These are phyloP conservation scores for Mechanitis mazaeus DNA, from an alignment of 2,888 invertebrate genomes.

Conservation along the genomic window DNA sequence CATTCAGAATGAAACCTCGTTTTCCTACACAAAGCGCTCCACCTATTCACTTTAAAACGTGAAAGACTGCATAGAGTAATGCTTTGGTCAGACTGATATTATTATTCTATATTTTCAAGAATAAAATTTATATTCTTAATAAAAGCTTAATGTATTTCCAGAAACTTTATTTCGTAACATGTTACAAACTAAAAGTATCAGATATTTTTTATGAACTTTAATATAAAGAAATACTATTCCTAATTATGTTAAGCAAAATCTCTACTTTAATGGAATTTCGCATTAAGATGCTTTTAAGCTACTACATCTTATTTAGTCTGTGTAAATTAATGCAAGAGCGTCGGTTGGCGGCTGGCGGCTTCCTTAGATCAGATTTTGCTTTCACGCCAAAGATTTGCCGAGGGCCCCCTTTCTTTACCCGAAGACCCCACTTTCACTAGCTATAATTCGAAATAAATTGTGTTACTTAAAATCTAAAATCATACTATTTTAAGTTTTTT, in stretches of 20 bases:
- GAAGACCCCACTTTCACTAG: conserved; percentile 1
- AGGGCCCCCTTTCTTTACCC: conserved; percentile 26
- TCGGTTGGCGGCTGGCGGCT: conserved; percentile 42
- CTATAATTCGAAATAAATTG: conserved; percentile 23
- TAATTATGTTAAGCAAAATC: too few relatives aligned
- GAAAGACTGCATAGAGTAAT: conserved; percentile 47
- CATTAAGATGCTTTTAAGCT: background rate
- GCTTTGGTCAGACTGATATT: conserved; percentile 20
- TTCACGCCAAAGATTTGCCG: conserved; percentile 49
- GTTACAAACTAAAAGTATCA: too few relatives aligned
- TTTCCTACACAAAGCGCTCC: conserved; percentile 54
- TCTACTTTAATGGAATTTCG: too few relatives aligned
- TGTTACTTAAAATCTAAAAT: background rate
- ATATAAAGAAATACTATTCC: too few relatives aligned
- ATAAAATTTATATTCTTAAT: too few relatives aligned
- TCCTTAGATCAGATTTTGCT: conserved; percentile 65
- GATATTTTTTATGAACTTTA: too few relatives aligned
- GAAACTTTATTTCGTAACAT: too few relatives aligned
- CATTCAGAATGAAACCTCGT: conserved; percentile 51
- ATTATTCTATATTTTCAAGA: background rate
- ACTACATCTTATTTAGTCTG: conserved; percentile 30
- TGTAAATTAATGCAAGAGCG: conserved; percentile 45
- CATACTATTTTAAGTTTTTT: too few relatives aligned
- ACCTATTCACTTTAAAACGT: conserved; percentile 65
- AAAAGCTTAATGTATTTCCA: background rate